Base-by-base conservation (phyloP, 1,140 invertebrate genomes). In the Sitobion miscanthi region DNA sequence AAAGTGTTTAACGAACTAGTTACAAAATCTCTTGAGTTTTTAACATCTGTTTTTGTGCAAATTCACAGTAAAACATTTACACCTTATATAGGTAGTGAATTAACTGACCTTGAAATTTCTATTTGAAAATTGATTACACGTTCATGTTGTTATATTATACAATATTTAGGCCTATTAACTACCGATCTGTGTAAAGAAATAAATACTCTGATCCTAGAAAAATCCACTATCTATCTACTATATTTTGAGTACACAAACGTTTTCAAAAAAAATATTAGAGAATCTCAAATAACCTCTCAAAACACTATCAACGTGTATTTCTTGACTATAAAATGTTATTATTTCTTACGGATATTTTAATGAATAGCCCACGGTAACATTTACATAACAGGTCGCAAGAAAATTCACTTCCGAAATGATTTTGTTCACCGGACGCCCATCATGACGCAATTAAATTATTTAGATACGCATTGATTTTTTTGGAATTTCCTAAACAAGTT, bases 351-450 rank as follows among this genome's bases (percentile, higher is more conserved):
- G 2, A 88, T 49, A 52, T 49, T 21, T 49, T 35, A 47, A n/a
- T 49, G 17, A 21, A 38, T 54, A 57, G 88, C 52, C 35, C 1
- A 52, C 1, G 52, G 88, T 57, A 57, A 89, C 49, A 57, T 89
- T 89, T 89, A 57, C 88, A 57, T 57, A 89, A 89, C 88, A 25
- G 38, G 57, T 90, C 38, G 57, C 54, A 25, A 69, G 54, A 45
- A 69, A 62, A 69, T 69, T 62, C 57, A 62, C 54, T n/a, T 45
- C 23, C 54, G 89, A 62, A 89, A 57, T 42, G 21, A 69, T 90
- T 21, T 90, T 90, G 14, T 90, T 57, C 38, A 25, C 47, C 3
- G 1, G 21, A 57, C 35, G 57, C 38, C 35, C 88, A 57, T 90
- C 38, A 30, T 23, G 9, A 89, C 54, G 57, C 30, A 20, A 90